Evolutionary conservation across 2,113 vertebrate genomes (phyloP).

Genomic region (Lepidiolamprologus cunningtoni): DNA sequence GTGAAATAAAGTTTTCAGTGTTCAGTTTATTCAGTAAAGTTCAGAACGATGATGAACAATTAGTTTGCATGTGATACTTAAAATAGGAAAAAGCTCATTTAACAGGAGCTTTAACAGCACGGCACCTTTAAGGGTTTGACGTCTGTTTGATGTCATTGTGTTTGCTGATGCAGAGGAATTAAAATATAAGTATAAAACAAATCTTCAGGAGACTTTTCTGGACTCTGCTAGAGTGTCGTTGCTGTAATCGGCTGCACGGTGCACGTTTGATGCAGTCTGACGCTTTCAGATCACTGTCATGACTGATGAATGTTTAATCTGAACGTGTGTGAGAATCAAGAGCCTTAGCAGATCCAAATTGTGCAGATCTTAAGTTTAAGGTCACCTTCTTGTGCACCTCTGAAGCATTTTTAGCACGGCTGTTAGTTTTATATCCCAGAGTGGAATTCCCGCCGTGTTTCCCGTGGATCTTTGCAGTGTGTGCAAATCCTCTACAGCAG

Average conservation of each 20-base stretch:
- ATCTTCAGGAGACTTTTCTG: background rate
- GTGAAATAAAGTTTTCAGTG: background rate
- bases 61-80: background rate
- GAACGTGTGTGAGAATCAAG: background rate
- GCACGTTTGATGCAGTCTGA: background rate
- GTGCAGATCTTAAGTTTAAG: background rate
- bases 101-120: background rate
- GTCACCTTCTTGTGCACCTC: background rate
- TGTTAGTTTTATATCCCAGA: rapidly evolving
- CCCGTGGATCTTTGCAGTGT: background rate
- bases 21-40: background rate
- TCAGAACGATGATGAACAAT: rapidly evolving
- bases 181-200: background rate
- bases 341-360: background rate
- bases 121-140: background rate
- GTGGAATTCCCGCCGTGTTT: background rate
- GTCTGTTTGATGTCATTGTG: rapidly evolving
- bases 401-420: background rate
- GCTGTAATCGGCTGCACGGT: background rate
- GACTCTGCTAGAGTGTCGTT: rapidly evolving
- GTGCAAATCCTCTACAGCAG: background rate
- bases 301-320: background rate
- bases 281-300: background rate
- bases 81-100: rapidly evolving
- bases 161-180: background rate